Percentiles rank a stretch among this genome's conserved stretches.
These are phyloP conservation scores for Ylistrum balloti DNA, from an alignment of 1,140 invertebrate genomes.

Conservation along the genomic window DNA sequence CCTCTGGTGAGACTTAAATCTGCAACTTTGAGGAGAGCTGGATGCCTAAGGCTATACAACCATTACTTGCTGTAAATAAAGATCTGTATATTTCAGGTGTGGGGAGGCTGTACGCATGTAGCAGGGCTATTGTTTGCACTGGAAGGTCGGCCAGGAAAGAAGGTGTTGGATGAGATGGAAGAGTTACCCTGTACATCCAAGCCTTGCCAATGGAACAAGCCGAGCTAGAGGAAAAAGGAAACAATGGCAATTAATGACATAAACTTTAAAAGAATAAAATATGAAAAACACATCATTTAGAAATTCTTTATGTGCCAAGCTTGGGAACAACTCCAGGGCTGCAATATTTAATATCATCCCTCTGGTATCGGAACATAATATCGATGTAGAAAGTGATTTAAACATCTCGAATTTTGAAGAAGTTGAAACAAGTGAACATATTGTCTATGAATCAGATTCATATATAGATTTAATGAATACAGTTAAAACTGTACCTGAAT, in stretches of 20 bases:
- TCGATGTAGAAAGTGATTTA: slow-evolving; percentile 24
- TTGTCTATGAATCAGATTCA: slow-evolving; percentile 43
- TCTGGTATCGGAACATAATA: neutral
- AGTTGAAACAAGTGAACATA: slow-evolving; percentile 49
- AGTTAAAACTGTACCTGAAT: neutral
- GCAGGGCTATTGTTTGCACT: slow-evolving; percentile 49
- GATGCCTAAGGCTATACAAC: too few relatives aligned
- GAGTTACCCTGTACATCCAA: slow-evolving; percentile 50
- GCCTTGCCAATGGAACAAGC: slow-evolving; percentile 45
- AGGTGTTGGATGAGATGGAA: neutral
- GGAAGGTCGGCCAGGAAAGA: neutral
- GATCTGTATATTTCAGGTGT: neutral
- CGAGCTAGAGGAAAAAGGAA: slow-evolving; percentile 16
- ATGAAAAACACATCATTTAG: slow-evolving; percentile 47
- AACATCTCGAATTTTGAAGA: slow-evolving; percentile 46
- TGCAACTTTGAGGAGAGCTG: too few relatives aligned
- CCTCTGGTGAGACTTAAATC: too few relatives aligned
- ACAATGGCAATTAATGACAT: slow-evolving; percentile 48
- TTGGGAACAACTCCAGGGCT: slow-evolving; percentile 43
- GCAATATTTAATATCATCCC: slow-evolving; percentile 6
- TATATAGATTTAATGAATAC: slow-evolving; percentile 47
- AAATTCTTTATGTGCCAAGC: neutral
- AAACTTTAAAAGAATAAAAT: slow-evolving; percentile 48
- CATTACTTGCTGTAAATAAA: too few relatives aligned
- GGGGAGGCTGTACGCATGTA: slow-evolving; percentile 54